Evolutionary conservation across 2,797 vertebrate species (phyloP).

Genomic region (Sebastes miniatus): DNA sequence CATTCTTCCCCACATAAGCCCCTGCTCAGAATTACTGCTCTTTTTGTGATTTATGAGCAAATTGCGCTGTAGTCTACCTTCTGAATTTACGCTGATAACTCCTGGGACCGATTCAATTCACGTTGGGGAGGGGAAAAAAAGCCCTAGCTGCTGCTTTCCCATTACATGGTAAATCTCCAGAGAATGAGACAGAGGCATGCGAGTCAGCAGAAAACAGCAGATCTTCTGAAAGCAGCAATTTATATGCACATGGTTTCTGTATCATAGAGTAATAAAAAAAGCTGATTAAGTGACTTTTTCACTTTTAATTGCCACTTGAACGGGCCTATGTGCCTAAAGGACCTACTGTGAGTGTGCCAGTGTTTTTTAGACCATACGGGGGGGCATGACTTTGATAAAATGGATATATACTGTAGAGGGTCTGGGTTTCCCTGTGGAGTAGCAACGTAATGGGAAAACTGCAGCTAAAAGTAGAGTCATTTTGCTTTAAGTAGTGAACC

Average conservation of each 20-base stretch:
- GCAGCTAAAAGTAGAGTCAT: constrained; percentile 2
- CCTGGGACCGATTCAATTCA: constrained; percentile 51
- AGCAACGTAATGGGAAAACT: not conserved
- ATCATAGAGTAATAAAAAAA: constrained; percentile 45
- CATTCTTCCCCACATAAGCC: constrained; percentile 14
- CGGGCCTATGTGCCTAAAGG: constrained; percentile 13
- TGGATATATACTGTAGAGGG: not conserved
- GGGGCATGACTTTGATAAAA: constrained; percentile 28
- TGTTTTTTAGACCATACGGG: constrained; percentile 24
- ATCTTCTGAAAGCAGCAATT: constrained; percentile 51
- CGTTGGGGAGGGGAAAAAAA: not conserved
- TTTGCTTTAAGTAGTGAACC: not conserved
- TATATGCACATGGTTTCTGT: constrained; percentile 48
- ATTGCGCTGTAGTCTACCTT: constrained; percentile 33
- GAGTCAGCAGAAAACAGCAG: constrained; percentile 55
- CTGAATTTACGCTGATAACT: constrained; percentile 54
- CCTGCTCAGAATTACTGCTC: constrained; percentile 28
- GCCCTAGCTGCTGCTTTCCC: constrained; percentile 39
- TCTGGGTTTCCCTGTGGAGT: constrained; percentile 16
- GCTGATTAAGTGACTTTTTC: constrained; percentile 55
- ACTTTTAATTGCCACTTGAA: constrained; percentile 67
- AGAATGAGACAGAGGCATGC: constrained; percentile 39
- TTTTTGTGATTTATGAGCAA: constrained; percentile 55
- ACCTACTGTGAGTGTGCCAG: constrained; percentile 2
- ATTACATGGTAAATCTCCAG: constrained; percentile 59